phyloP scores from a whole-genome alignment of 2,113 vertebrate genomes.

The Sceloporus tristichus region DNA sequence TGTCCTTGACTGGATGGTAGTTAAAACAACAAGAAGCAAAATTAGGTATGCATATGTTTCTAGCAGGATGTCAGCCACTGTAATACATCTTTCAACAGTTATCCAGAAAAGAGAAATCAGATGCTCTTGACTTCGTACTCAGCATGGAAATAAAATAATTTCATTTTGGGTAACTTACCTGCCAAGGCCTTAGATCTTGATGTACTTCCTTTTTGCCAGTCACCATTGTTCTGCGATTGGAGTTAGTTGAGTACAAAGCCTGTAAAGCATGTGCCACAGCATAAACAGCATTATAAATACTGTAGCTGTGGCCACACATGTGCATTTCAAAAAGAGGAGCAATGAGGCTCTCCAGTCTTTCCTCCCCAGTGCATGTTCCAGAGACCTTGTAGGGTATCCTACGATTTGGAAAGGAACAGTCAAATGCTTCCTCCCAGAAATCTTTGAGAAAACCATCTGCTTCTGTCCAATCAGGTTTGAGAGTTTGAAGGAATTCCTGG shows the following conservation, averaged over 20 bases:
- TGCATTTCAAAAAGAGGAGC: background rate
- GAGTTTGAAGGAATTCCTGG: background rate
- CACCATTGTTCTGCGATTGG: background rate
- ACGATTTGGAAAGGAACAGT: background rate
- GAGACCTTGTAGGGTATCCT: background rate
- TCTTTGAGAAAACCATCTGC: background rate
- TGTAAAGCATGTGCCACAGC: background rate
- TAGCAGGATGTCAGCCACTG: background rate
- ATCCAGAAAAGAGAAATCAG: background rate
- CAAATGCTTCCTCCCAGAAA: background rate
- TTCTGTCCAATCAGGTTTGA: background rate
- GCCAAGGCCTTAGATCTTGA: background rate
- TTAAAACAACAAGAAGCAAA: too few species aligned
- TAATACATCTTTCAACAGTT: background rate
- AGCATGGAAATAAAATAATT: background rate
- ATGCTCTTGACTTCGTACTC: too few species aligned
- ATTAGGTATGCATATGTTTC: accelerated
- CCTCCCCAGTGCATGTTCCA: background rate
- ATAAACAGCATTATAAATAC: background rate
- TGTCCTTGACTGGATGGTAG: too few species aligned
- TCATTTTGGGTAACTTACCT: background rate
- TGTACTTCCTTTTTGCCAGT: too few species aligned
- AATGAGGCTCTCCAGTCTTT: background rate
- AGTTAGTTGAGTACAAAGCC: too few species aligned
- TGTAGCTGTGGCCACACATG: background rate